phyloP scores from a whole-genome alignment of 2,888 invertebrate species.

The Stegophylla sp. region DNA sequence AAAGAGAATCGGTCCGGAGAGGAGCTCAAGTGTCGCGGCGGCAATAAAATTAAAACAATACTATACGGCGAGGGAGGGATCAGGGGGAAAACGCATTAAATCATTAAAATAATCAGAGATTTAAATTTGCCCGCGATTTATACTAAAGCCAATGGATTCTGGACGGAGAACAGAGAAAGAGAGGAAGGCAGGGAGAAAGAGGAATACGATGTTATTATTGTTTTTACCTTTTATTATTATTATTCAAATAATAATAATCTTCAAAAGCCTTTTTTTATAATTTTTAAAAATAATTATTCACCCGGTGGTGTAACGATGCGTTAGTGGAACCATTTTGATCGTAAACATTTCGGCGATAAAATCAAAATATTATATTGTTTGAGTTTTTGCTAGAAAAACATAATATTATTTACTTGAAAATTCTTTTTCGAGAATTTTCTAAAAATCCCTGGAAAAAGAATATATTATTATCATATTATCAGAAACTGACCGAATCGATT shows the following conservation, averaged over 20 bases:
- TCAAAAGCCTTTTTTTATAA: constrained; percentile 25
- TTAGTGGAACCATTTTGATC: no score
- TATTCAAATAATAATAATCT: no score
- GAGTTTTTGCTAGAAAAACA: no score
- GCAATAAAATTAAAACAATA: constrained; percentile 51
- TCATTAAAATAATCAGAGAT: constrained; percentile 50
- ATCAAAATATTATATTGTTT: no score
- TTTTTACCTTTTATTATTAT: neutral
- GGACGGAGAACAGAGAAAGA: no score
- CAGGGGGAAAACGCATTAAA: constrained; percentile 36
- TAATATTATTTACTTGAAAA: neutral
- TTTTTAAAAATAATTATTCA: constrained; percentile 32
- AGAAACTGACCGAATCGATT: no score
- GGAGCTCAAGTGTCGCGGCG: constrained; percentile 31
- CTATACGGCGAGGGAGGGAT: neutral
- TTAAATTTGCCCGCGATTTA: constrained; percentile 38
- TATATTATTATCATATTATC: no score
- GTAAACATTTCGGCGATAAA: no score
- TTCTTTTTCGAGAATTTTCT: neutral
- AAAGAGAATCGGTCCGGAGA: constrained; percentile 34
- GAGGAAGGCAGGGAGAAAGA: neutral
- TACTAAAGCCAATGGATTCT: constrained; percentile 4
- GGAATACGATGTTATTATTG: constrained; percentile 1
- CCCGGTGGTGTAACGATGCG: no score
- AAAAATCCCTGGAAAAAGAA: no score